phyloP scores from a whole-genome alignment of 1,140 invertebrate species.

The Diprion similis region DNA sequence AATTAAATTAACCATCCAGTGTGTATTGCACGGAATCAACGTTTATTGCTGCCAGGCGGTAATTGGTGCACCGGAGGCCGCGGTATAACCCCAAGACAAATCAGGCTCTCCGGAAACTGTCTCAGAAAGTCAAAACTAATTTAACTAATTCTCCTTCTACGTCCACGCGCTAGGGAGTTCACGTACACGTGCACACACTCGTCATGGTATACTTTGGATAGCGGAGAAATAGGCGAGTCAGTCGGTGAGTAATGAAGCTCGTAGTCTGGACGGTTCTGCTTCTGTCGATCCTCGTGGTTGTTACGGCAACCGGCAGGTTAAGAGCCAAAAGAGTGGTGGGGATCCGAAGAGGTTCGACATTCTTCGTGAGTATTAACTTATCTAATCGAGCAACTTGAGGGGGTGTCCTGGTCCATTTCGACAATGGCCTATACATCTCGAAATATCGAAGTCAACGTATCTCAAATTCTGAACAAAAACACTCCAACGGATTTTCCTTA shows the following conservation, averaged over 20 bases:
- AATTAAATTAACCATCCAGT: constrained; percentile 16
- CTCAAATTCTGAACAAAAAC: too few species aligned
- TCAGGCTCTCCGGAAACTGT: constrained; percentile 25
- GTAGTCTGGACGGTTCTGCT: background rate
- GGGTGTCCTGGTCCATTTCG: too few species aligned
- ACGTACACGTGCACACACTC: constrained; percentile 14
- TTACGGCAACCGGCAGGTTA: background rate
- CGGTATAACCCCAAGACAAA: constrained; percentile 28
- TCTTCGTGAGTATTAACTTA: background rate
- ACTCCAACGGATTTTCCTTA: too few species aligned
- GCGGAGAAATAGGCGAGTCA: background rate
- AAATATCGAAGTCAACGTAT: too few species aligned
- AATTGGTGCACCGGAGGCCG: constrained; percentile 33
- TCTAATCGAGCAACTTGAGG: background rate
- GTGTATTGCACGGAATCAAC: constrained; percentile 34
- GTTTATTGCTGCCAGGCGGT: constrained; percentile 29
- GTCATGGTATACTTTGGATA: background rate
- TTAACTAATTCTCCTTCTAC: constrained; percentile 24
- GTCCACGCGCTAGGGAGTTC: constrained; percentile 14
- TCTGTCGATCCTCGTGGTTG: background rate
- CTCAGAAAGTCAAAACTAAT: constrained; percentile 29
- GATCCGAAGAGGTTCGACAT: background rate
- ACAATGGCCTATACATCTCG: too few species aligned
- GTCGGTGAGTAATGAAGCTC: background rate
- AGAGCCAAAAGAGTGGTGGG: background rate